Evolutionary conservation across 2,888 invertebrate genomes (phyloP).

Genomic region (Diarsia rubi): DNA sequence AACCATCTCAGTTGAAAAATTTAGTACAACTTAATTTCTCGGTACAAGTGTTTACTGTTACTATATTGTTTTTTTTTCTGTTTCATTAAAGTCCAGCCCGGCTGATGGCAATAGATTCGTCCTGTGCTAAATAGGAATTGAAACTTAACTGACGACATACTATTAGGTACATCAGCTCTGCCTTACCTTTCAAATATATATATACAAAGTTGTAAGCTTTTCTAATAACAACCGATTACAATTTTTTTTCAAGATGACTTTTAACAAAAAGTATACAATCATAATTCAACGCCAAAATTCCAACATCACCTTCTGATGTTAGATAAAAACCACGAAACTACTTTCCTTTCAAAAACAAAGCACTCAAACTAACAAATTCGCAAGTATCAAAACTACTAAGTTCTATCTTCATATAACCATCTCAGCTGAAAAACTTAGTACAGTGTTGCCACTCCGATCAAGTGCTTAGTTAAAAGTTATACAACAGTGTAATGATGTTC

Average conservation of each 20-base stretch:
- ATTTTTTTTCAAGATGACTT: neutral
- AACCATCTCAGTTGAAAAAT: too few species aligned
- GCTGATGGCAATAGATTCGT: too few species aligned
- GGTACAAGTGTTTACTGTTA: neutral
- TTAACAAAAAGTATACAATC: neutral
- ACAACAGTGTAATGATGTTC: constrained; percentile 44
- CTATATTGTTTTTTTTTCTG: neutral
- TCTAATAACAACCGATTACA: neutral
- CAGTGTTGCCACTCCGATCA: constrained; percentile 34
- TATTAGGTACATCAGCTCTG: too few species aligned
- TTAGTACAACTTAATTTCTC: too few species aligned
- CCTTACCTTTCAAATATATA: too few species aligned
- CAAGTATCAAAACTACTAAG: constrained; percentile 21
- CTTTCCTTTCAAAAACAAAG: neutral
- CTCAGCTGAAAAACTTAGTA: constrained; percentile 39
- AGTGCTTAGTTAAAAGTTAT: constrained; percentile 62
- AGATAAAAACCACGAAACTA: neutral
- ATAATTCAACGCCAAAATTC: neutral
- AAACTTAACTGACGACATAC: too few species aligned
- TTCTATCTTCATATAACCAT: constrained; percentile 23
- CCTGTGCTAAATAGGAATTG: too few species aligned
- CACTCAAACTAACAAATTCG: neutral
- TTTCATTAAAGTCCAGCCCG: neutral
- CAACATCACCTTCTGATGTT: neutral
- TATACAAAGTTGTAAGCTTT: too few species aligned